Evolutionary conservation across 2,797 vertebrate genomes (phyloP), one percentile per base, ranked within the genome.

Genomic region (Acanthopagrus latus): DNA sequence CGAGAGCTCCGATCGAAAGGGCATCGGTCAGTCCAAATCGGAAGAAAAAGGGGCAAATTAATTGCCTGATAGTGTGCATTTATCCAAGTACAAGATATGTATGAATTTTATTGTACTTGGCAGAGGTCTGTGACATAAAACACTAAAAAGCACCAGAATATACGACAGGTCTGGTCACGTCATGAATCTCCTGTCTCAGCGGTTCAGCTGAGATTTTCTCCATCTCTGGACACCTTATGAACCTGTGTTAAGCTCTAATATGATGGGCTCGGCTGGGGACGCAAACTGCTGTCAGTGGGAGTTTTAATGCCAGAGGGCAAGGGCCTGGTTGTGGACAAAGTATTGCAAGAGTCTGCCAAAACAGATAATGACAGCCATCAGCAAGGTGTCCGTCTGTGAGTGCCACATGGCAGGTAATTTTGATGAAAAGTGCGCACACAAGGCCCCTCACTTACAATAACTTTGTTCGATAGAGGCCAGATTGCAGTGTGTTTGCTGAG

Each of bases 321-420:
- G 20, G 60, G 74, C 55, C 72, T 65, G 41, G 64, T 64, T 58
- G 54, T 82, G 79, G 78, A 80, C 75, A 75, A 71, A 64, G 68
- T 73, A 69, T 65, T 65, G 21, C 71, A 62, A 73, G 63, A 79
- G 63, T 81, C 67, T 88, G 80, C 86, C 83, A 76, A 78, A 76
- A 75, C 11, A 64, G 81, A 87, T 80, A 83, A 73, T 87, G 83
- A 75, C 62, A 76, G 68, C 65, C 59, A 80, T 80, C 71, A 88
- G 73, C 67, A 57, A 65, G 66, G 46, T 44, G 41, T 57, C 46
- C 33, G 52, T 69, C 66, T 73, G 29, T 63, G 18, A 68, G 57
- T 20, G 5, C 21, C 70, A 64, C 1, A 14, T 59, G 47, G 51
- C 25, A 58, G 48, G 56, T 65, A 4, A 69, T 75, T 63, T 69